Evolutionary conservation across 2,113 vertebrate species (phyloP).

Genomic region (Myrmecophaga tridactyla): DNA sequence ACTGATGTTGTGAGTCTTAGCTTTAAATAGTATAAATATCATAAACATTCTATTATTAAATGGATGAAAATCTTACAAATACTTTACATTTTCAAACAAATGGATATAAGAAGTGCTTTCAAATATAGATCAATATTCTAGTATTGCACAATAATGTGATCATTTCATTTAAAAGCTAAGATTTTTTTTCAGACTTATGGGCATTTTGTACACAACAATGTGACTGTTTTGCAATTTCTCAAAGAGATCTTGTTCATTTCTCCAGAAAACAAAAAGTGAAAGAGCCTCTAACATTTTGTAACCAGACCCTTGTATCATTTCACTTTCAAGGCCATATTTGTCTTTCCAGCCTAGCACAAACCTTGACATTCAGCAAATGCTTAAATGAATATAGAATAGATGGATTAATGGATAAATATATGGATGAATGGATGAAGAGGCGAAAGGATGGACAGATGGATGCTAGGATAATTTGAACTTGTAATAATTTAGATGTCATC

Average conservation of each 20-base stretch:
- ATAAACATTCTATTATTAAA: neutral
- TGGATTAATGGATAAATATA: neutral
- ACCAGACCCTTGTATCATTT: neutral
- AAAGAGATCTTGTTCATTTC: neutral
- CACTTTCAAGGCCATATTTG: neutral
- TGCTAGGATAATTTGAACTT: neutral
- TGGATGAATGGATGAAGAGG: neutral
- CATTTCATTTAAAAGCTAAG: neutral
- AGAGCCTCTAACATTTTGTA: neutral
- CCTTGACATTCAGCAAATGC: neutral
- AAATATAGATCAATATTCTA: neutral
- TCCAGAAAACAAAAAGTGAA: neutral
- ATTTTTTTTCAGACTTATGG: neutral
- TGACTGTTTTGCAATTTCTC: neutral
- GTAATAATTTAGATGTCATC: neutral
- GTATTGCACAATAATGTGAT: neutral
- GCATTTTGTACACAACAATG: neutral
- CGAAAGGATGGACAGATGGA: neutral
- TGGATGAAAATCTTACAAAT: neutral
- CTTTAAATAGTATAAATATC: neutral
- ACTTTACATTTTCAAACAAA: neutral
- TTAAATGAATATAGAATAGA: neutral
- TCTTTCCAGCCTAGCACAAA: neutral
- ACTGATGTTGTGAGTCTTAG: neutral
- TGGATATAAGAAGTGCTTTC: neutral